A percentile compares a stretch with the other conserved stretches of the same genome.
Evolutionary conservation across 2,888 invertebrate species (phyloP).

Genomic region (Andrena fulva): DNA sequence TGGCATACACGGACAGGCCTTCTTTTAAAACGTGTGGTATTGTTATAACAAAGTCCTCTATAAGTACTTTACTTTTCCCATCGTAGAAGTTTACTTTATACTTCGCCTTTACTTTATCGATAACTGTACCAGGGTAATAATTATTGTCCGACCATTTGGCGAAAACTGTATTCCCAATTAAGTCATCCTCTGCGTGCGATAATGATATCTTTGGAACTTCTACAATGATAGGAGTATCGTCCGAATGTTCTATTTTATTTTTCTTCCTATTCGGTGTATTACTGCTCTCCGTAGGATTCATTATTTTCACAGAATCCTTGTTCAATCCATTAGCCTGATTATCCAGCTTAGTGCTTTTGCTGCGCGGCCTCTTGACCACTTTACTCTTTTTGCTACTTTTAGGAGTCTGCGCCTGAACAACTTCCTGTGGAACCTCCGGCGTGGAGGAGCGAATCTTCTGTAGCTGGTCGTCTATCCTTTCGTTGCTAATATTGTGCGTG

Average conservation of each 20-base stretch:
- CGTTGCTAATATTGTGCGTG: slow-evolving; percentile 71
- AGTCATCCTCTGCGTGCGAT: slow-evolving; percentile 58
- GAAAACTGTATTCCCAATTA: slow-evolving; percentile 85
- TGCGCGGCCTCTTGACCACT: slow-evolving; percentile 84
- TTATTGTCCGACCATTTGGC: slow-evolving; percentile 90
- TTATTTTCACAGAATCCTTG: slow-evolving; percentile 5
- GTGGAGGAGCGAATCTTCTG: slow-evolving; percentile 78
- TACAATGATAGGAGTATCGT: not conserved
- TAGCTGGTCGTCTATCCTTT: slow-evolving; percentile 72
- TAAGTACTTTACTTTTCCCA: slow-evolving; percentile 87
- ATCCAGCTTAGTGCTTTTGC: slow-evolving; percentile 55
- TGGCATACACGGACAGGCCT: slow-evolving; percentile 79
- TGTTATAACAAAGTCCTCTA: slow-evolving; percentile 87
- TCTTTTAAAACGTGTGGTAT: slow-evolving; percentile 71
- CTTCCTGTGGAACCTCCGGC: slow-evolving; percentile 75
- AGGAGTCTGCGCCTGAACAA: slow-evolving; percentile 85
- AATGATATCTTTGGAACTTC: slow-evolving; percentile 16
- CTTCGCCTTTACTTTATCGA: slow-evolving; percentile 87
- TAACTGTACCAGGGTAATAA: slow-evolving; percentile 88
- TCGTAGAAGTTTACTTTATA: slow-evolving; percentile 89
- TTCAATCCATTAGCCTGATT: slow-evolving; percentile 41
- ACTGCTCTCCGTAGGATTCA: slow-evolving; percentile 15
- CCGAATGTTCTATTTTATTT: slow-evolving; percentile 45
- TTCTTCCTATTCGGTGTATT: slow-evolving; percentile 50
- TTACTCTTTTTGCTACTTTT: slow-evolving; percentile 86